These are phyloP conservation scores for Phycodurus eques DNA, from an alignment of 2,113 vertebrate species.

Conservation along the genomic window DNA sequence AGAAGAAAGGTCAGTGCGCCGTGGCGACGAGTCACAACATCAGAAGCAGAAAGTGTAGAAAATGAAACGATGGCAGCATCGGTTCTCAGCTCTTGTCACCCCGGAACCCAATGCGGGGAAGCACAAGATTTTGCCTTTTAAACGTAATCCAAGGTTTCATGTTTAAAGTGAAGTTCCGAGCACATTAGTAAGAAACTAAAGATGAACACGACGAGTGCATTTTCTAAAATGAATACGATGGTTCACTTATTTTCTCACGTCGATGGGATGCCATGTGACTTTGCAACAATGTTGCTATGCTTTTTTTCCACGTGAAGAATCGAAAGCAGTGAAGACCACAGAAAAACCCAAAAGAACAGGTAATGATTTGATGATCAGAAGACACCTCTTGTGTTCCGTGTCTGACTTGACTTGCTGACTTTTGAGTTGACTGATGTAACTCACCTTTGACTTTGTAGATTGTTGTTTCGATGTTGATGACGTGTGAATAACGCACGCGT, in stretches of 20 bases:
- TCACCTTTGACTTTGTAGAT: neutral
- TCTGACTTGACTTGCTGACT: too few relatives aligned
- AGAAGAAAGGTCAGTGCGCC: conserved; percentile 44
- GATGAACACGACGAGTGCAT: too few relatives aligned
- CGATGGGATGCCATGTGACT: neutral
- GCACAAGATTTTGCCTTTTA: too few relatives aligned
- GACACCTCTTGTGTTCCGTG: too few relatives aligned
- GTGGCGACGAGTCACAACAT: neutral
- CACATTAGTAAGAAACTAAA: too few relatives aligned
- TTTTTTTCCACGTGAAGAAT: conserved; percentile 24
- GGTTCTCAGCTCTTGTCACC: too few relatives aligned
- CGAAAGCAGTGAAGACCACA: conserved; percentile 26
- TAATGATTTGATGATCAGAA: conserved; percentile 5
- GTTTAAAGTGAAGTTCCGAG: too few relatives aligned
- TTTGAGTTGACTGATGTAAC: neutral
- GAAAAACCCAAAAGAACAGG: conserved; percentile 42
- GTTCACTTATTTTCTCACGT: neutral
- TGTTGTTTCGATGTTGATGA: neutral
- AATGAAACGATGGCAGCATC: too few relatives aligned
- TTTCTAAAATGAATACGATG: neutral
- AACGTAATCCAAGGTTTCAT: too few relatives aligned
- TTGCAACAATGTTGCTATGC: neutral
- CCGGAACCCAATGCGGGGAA: too few relatives aligned
- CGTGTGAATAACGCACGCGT: neutral
- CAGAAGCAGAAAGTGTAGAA: too few relatives aligned